Evolutionary conservation across 2,888 invertebrate genomes (phyloP).

Genomic region (Tortricodes alternella): DNA sequence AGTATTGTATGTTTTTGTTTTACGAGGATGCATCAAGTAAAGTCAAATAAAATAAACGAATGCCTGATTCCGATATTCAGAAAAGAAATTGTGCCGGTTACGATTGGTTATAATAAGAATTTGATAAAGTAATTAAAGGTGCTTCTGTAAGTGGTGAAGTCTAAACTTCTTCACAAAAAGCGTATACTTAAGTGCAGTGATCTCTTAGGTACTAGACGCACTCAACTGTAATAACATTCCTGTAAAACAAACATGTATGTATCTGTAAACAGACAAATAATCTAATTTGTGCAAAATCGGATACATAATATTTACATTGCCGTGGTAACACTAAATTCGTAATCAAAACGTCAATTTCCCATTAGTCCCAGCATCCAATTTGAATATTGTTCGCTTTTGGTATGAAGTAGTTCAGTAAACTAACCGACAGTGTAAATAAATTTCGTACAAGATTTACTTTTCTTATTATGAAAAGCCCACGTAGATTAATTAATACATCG

Average conservation of each 20-base stretch:
- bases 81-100: no score
- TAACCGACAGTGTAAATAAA: background rate
- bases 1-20: no score
- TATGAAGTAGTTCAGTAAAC: background rate
- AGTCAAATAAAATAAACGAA: no score
- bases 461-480: no score
- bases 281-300: background rate
- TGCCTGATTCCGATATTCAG: no score
- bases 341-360: conserved; percentile 19
- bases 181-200: no score
- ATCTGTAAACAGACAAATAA: background rate
- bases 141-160: no score
- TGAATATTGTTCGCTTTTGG: background rate
- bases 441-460: no score
- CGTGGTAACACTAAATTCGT: background rate
- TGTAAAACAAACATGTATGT: background rate
- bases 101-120: no score
- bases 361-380: background rate
- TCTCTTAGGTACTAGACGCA: background rate
- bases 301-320: background rate
- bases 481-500: background rate
- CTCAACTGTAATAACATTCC: background rate
- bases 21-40: no score
- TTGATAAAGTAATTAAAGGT: no score
- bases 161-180: no score